Percentiles rank a stretch among this genome's conserved stretches.
Evolutionary conservation across 2,113 vertebrate genomes (phyloP).

Genomic region (Lamprotornis superbus): DNA sequence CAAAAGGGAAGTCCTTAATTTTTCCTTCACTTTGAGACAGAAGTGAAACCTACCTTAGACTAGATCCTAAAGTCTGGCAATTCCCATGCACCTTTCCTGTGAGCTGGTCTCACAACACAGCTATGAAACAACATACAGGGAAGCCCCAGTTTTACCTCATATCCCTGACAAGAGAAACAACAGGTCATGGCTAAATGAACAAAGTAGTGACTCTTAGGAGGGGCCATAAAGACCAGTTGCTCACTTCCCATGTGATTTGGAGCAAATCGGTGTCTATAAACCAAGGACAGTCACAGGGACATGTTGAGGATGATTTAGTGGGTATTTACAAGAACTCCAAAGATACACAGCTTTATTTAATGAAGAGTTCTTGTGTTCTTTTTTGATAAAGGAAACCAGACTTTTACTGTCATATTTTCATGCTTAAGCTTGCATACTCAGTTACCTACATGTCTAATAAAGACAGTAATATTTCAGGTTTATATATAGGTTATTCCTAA

Average conservation of each 20-base stretch:
- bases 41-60: neutral
- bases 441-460: neutral
- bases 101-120: neutral
- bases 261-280: neutral
- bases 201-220: neutral
- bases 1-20: neutral
- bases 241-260: neutral
- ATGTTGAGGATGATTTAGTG: neutral
- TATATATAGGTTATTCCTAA: conserved; percentile 4
- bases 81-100: neutral
- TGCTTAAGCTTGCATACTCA: neutral
- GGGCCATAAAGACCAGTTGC: neutral
- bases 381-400: neutral
- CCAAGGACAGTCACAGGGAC: neutral
- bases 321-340: neutral
- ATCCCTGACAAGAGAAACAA: neutral
- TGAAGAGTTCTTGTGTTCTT: neutral
- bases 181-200: neutral
- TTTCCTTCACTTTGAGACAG: neutral
- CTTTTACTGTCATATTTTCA: neutral
- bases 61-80: neutral
- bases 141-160: neutral
- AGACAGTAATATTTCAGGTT: conserved; percentile 8
- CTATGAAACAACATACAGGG: neutral
- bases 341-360: neutral